Evolutionary conservation across 1,140 invertebrate genomes (phyloP).

Genomic region (Agraylea sexmaculata): DNA sequence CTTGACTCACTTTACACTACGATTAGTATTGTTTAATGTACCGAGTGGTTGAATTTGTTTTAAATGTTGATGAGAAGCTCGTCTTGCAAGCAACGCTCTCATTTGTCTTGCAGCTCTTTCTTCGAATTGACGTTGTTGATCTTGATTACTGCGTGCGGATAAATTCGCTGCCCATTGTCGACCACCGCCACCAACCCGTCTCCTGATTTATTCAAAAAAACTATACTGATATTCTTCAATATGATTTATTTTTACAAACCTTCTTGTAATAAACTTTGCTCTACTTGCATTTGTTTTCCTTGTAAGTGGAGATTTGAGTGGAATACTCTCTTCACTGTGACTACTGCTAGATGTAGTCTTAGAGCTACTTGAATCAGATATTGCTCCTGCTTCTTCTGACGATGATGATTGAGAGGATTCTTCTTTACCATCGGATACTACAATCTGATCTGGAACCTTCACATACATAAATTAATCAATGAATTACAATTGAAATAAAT

Average conservation of each 20-base stretch:
- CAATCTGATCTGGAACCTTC: no score
- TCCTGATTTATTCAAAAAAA: conserved; percentile 11
- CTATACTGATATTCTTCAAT: background rate
- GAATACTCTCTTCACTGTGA: conserved; percentile 31
- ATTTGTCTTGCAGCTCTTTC: conserved; percentile 61
- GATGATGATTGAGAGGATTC: conserved; percentile 28
- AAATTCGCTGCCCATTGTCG: conserved; percentile 60
- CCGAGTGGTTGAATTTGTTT: conserved; percentile 25
- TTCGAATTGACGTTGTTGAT: conserved; percentile 70
- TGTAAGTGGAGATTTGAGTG: conserved; percentile 10
- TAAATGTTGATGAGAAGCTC: conserved; percentile 20
- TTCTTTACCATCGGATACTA: no score
- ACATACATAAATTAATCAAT: no score
- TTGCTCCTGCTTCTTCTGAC: conserved; percentile 22
- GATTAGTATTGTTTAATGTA: conserved; percentile 1
- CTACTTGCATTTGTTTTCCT: background rate
- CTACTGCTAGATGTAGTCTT: conserved; percentile 22
- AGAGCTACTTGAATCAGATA: conserved; percentile 21
- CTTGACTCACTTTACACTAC: background rate
- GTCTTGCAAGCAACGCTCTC: conserved; percentile 44
- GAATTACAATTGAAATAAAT: no score
- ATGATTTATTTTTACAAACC: conserved; percentile 4
- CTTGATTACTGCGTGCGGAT: conserved; percentile 70
- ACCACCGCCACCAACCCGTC: conserved; percentile 24
- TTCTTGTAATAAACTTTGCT: conserved; percentile 14